A percentile compares a stretch with the other conserved stretches of the same genome.
Conservation (phyloP, 2,797 vertebrate genomes). For the Tokudaia muenninki region DNA sequence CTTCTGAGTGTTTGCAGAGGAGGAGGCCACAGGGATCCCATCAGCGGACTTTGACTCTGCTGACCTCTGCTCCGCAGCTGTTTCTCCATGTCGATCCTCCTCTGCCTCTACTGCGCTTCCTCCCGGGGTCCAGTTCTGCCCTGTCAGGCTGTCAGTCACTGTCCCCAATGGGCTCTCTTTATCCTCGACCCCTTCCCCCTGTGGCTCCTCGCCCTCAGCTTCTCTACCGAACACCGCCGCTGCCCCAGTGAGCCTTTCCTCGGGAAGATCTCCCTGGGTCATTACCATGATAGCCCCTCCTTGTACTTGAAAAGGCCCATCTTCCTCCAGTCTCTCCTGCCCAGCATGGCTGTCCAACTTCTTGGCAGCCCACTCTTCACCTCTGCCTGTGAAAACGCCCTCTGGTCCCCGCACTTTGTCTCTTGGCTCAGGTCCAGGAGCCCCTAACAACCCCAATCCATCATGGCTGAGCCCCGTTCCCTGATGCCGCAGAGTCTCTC, state of each 20-base stretch:
- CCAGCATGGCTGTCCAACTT: background rate
- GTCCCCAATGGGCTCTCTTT: accelerated
- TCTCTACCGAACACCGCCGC: background rate
- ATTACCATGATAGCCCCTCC: accelerated
- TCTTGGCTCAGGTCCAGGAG: background rate
- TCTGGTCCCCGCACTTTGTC: accelerated
- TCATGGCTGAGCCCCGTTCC: accelerated
- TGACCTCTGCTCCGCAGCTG: background rate
- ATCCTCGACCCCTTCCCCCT: background rate
- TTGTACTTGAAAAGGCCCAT: background rate
- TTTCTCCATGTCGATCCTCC: background rate
- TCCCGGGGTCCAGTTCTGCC: accelerated
- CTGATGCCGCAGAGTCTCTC: accelerated
- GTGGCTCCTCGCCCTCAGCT: background rate
- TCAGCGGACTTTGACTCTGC: background rate
- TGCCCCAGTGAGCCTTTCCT: background rate
- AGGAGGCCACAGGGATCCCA: background rate
- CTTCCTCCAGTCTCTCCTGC: background rate
- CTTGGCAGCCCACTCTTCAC: background rate
- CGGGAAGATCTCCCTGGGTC: background rate
- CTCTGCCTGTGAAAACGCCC: background rate
- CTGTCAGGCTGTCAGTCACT: accelerated
- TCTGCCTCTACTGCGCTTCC: background rate
- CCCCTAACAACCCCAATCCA: background rate
- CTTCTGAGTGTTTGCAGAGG: background rate